Evolutionary conservation across 2,888 invertebrate genomes (phyloP).

Genomic region (Tipula vernalis): DNA sequence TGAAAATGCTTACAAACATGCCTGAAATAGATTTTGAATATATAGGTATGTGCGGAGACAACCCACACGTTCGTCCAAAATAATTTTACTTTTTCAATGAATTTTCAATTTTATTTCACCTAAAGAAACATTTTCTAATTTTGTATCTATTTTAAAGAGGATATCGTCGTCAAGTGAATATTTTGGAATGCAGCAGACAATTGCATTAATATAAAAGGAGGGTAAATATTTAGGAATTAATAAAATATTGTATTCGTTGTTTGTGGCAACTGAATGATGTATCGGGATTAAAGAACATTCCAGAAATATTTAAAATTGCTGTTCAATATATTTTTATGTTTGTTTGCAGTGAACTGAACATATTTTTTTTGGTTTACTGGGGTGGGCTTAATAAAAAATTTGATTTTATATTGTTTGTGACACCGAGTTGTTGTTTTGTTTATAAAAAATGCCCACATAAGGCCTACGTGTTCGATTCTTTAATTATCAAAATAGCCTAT

Average conservation of each 20-base stretch:
- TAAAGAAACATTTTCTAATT: too few species aligned
- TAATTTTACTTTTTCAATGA: neutral
- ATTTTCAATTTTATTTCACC: too few species aligned
- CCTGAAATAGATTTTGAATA: neutral
- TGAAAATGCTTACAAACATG: neutral
- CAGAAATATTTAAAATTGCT: too few species aligned
- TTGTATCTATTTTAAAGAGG: too few species aligned
- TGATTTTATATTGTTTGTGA: neutral
- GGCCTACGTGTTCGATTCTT: neutral
- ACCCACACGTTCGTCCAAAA: neutral
- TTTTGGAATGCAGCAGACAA: too few species aligned
- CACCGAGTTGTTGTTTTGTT: neutral
- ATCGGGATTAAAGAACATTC: too few species aligned
- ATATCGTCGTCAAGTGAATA: too few species aligned
- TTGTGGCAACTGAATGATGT: too few species aligned
- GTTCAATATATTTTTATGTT: too few species aligned
- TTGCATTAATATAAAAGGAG: too few species aligned
- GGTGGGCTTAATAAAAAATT: neutral
- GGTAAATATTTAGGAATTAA: too few species aligned
- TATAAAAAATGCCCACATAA: neutral
- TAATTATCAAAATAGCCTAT: neutral
- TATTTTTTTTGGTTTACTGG: neutral
- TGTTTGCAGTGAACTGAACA: neutral
- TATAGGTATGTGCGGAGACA: neutral
- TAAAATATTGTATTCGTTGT: too few species aligned